Base-by-base conservation (phyloP, 2,888 invertebrate genomes). In the Siphlonurus alternatus region DNA sequence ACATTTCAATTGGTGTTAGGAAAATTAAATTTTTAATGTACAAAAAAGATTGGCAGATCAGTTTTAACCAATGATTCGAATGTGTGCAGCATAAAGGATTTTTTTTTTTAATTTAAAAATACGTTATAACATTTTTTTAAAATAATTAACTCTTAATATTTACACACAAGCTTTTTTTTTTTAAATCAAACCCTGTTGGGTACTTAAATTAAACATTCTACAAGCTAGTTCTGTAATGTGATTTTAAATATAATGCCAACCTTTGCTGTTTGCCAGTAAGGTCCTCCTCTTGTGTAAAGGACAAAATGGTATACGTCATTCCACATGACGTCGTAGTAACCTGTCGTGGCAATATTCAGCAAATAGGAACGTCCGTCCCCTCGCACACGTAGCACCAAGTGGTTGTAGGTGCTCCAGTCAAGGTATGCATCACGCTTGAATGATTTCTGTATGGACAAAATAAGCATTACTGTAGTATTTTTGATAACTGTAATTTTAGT, bases 291-390 rank as follows among this genome's bases (percentile, higher is more conserved):
- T 0, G 99, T 99, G 73, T 85, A 93, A 2, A 99, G 76, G 0
- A 88, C 84, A 75, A 87, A 97, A 71, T 87, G 85, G 74, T 87
- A 93, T 19, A 88, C 81, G 75, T 96, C 93, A 74, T 92, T 87
- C 92, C 92, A 94, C n/a, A 82, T 80, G 25, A 94, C 76, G 74
- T 98, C 97, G 71, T 83, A 88, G 69, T 82, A 83, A 1, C 88
- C 89, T 70, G 86, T 84, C 0, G 83, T 81, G 61, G 85, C 81
- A 63, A 98, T 76, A 75, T 91, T 90, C 25, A 99, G 74, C 69
- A 89, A 77, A 75, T 98, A 99, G 1, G 86, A 84, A 64, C 99
- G 81, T 2, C 99, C 99, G 77, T 99, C 99, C 0, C 99, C 99
- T 68, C 97, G 81, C 1, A 94, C 79, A 75, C 87, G 83, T 71